Base-by-base conservation (phyloP, 2,888 invertebrate species). In the Hedya salicella region DNA sequence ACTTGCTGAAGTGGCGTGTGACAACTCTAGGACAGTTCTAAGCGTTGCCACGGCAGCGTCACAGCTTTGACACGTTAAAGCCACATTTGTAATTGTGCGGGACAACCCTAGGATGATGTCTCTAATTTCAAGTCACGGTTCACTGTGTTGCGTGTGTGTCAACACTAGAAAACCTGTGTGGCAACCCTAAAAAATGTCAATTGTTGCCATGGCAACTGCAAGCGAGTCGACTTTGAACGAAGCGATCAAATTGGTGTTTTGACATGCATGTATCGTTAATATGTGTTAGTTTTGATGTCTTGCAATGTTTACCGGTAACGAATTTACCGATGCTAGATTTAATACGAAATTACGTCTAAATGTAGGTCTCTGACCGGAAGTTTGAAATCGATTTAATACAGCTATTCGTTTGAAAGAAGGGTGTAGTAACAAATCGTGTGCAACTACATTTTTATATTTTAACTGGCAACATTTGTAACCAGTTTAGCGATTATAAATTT, bases 401-500 rank as follows among this genome's bases (percentile, higher is more conserved):
- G 19, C n/a, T n/a, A 6, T 8, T 13, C 4, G 17, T n/a, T 11
- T 36, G 32, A 48, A 48, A 13, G 19, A 21, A 21, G 48, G 21
- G n/a, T 16, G 59, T 39, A 39, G 40, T 17, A 54, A 39, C 40
- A 40, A 42, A 25, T 54, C 11, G 25, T 57, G 44, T 44, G 17
- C 30, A 57, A 50, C 42, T 19, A 32, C 44, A 40, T 63, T 64
- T 17, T 32, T 42, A 48, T 30, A 46, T 39, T 39, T 32, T 19
- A 30, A 19, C 44, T 44, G 52, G 52, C 50, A 17, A 67, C 65
- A 68, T 65, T 62, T 56, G 68, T 60, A 50, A 74, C 67, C 73
- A 71, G 69, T 72, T 68, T 70, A 70, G 69, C 67, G 57, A 70
- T 49, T 71, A 71, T 70, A 61, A 52, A 52, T 59, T 69, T 73